phyloP scores from a whole-genome alignment of 2,888 invertebrate species.

The Dasysyrphus tricinctus region DNA sequence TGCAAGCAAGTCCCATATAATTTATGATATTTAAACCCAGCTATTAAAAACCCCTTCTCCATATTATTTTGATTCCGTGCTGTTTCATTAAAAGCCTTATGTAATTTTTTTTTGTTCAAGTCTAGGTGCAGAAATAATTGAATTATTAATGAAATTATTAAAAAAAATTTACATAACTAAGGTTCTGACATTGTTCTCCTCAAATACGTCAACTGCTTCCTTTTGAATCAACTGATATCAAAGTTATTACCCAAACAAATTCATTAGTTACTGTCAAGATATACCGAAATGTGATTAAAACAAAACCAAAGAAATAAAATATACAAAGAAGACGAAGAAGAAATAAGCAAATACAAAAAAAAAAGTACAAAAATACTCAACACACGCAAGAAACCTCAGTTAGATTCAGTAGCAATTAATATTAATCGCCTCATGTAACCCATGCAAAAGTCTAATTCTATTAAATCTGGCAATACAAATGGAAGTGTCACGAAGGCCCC shows the following conservation, averaged over 20 bases:
- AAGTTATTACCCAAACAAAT: constrained; percentile 59
- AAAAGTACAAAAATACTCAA: neutral
- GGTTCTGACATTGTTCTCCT: constrained; percentile 23
- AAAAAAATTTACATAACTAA: neutral
- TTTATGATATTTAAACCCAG: too few species aligned
- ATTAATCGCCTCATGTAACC: constrained; percentile 71
- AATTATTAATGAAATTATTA: constrained; percentile 24
- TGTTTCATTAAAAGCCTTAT: too few species aligned
- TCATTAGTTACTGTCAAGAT: constrained; percentile 72
- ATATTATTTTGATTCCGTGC: too few species aligned
- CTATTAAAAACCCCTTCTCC: too few species aligned
- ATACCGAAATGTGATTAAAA: constrained; percentile 27
- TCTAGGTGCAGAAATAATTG: constrained; percentile 15
- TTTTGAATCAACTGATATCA: constrained; percentile 46
- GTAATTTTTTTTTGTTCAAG: too few species aligned
- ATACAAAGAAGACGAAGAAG: neutral
- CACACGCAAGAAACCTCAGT: constrained; percentile 54
- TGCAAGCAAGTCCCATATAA: too few species aligned
- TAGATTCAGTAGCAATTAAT: constrained; percentile 68
- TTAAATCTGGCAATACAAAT: constrained; percentile 73
- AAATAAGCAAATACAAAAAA: neutral
- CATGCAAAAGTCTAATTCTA: constrained; percentile 73
- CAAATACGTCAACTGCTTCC: constrained; percentile 44
- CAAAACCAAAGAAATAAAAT: constrained; percentile 22
- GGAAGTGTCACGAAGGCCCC: constrained; percentile 68